These are phyloP conservation scores for Dendrolimus punctatus DNA, from an alignment of 1,140 invertebrate species.

Conservation along the genomic window DNA sequence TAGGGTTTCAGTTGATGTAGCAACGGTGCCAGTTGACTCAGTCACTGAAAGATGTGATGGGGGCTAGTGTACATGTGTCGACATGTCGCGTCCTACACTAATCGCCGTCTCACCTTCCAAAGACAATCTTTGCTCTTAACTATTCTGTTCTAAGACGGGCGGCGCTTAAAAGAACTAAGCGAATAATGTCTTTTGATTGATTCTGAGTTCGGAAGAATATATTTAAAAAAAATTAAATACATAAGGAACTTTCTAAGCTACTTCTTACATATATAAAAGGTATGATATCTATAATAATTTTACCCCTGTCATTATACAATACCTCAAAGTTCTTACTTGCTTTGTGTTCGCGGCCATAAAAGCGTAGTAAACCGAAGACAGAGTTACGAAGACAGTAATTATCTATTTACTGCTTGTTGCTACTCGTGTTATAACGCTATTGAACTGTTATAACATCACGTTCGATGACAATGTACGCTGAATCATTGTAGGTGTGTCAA, in stretches of 20 bases:
- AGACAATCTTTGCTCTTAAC: too few species aligned
- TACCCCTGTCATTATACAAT: neutral
- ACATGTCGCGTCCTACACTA: too few species aligned
- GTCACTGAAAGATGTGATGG: too few species aligned
- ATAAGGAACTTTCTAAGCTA: neutral
- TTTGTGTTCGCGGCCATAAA: neutral
- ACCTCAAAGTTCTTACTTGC: neutral
- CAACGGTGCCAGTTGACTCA: too few species aligned
- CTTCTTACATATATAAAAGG: neutral
- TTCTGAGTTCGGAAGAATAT: too few species aligned
- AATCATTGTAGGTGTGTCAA: slow-evolving; percentile 14
- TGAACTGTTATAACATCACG: slow-evolving; percentile 16
- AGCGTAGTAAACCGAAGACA: neutral
- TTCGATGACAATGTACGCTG: slow-evolving; percentile 12
- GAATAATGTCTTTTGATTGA: too few species aligned
- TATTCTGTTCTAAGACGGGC: too few species aligned
- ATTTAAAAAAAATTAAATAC: neutral
- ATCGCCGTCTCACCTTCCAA: too few species aligned
- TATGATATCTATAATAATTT: neutral
- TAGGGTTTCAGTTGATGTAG: too few species aligned
- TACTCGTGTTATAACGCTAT: slow-evolving; percentile 10
- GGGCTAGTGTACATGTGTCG: too few species aligned
- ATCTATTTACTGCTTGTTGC: slow-evolving; percentile 11
- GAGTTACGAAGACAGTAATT: slow-evolving; percentile 7
- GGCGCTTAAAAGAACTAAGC: too few species aligned